Evolutionary conservation across 2,797 vertebrate species (phyloP).

Genomic region (Pangasius sanitwongsei): DNA sequence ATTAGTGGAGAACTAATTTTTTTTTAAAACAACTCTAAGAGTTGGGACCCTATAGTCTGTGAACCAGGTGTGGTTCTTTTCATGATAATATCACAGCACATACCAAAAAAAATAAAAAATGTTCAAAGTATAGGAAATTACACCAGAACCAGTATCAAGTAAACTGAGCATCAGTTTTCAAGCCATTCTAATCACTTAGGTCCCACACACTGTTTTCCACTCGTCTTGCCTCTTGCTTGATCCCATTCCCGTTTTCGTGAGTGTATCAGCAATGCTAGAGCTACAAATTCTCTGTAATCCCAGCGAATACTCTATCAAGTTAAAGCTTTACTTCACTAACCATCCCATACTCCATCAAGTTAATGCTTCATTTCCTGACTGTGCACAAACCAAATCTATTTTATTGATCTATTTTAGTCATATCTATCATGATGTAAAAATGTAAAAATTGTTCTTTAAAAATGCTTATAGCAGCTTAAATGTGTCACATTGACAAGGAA

Average conservation of each 20-base stretch:
- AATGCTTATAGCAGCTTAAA: neutral
- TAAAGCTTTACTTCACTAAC: neutral
- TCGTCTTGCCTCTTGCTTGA: neutral
- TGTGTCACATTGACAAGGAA: neutral
- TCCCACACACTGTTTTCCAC: neutral
- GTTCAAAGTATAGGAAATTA: neutral
- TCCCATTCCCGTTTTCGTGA: neutral
- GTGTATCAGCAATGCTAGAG: neutral
- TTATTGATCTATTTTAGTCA: neutral
- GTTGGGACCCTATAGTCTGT: neutral
- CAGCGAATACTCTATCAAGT: neutral
- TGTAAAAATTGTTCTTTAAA: neutral
- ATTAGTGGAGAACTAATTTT: neutral
- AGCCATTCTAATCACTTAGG: neutral
- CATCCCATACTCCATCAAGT: neutral
- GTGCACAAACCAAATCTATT: neutral
- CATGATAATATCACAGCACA: neutral
- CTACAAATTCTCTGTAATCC: neutral
- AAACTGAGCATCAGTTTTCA: neutral
- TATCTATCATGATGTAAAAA: neutral
- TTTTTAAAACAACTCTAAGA: no score
- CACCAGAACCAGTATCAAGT: neutral
- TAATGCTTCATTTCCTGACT: neutral
- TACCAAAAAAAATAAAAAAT: neutral
- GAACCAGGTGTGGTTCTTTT: neutral